Evolutionary conservation across 2,888 invertebrate species (phyloP), one percentile per base, ranked within the genome.

Genomic region (Nymphalis c-album): DNA sequence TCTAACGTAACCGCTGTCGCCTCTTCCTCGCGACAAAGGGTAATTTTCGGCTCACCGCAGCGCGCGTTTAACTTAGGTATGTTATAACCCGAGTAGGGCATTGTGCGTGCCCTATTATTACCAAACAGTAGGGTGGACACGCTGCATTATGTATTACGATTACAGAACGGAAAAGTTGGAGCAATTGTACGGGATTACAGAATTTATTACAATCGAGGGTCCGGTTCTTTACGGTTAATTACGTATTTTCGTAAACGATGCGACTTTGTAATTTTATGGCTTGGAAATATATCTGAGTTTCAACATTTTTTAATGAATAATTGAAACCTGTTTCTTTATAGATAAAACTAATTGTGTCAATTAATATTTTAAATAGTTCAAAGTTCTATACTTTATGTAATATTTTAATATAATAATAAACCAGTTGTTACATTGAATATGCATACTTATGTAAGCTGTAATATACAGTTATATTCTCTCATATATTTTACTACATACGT

Each of bases 11-110:
- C 47, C 57, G 65, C 63, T 51, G 16, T 48, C 51, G 69, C 70
- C 64, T 64, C 69, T 63, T 53, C 50, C 70, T 75, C 67, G 48
- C 1, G n/a, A 68, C 74, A 64, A 65, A 63, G 67, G 58, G 70
- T 71, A 78, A 75, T 75, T 74, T 74, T 72, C 71, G 71, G 73
- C 68, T 65, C 60, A 60, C 70, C 73, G 60, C 67, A 75, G 76
- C 73, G 75, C 74, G 77, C 80, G 77, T 82, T 85, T 81, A 83
- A 81, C 77, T 80, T 77, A 73, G 75, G 78, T 82, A 79, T 82
- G 82, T 85, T 85, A 86, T 85, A 79, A 75, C 78, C 64, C 76
- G 75, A 76, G 79, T 7, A 20, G 45, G 68, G 61, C 74, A 78
- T 82, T 81, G 84, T 84, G 82, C 78, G 80, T 80, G 80, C 63